Base-by-base conservation (phyloP, 2,113 vertebrate species). In the Electrona antarctica region DNA sequence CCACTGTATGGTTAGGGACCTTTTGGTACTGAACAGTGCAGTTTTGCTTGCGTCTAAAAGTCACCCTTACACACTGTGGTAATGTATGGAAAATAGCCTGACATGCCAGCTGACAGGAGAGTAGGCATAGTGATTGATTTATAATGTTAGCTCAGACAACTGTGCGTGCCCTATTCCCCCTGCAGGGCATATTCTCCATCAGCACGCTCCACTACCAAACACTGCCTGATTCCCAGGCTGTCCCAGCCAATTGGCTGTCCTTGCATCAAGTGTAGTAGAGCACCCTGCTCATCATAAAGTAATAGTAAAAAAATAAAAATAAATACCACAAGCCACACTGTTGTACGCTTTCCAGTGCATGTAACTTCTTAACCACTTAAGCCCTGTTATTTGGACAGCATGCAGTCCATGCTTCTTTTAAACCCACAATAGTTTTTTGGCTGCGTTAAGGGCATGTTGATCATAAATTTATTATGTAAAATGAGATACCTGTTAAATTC, bases 81-180 rank as follows among this genome's bases (percentile, higher is more conserved):
- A 68, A 69, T 68, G 55, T 72, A 55, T 66, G 89, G 83, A 81
- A 84, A 87, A 85, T 66, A 82, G 60, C 46, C 61, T 85, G 83
- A 85, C 49, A 61, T 67, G 73, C 50, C 58, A 10, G 21, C 48
- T 50, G 15, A 7, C 46, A 69, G 14, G 45, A 69, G 56, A 69
- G 14, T 21, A 7, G 33, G 33, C 57, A n/a, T 15, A 48, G 41
- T 74, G 70, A 90, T 89, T 82, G 87, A 88, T 85, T 86, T 74
- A 66, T 41, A 15, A 28, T 15, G 72, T 78, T 62, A 82, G 81
- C 65, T 76, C 82, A 71, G 80, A 83, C 79, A 72, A 7, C 51
- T 56, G 57, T 41, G 28, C 14, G 66, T 76, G 58, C 46, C 64
- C 52, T 51, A 78, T 58, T 60, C 14, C 29, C 21, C 60, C 89